Conservation (phyloP, 1,140 invertebrate species). For the Aphelinus atriplicis region DNA sequence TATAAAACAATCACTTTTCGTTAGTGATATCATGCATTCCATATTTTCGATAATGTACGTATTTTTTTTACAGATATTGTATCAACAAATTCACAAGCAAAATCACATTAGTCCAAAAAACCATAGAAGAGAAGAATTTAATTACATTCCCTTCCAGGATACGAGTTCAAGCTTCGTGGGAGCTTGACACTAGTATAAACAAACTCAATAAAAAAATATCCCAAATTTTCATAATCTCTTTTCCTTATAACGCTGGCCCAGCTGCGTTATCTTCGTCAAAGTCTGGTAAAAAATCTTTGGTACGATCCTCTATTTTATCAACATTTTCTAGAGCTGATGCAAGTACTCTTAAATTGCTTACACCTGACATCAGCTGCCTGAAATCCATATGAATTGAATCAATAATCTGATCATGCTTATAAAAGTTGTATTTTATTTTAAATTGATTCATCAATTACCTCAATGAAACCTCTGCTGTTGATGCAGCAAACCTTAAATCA, state of each 20-base stretch:
- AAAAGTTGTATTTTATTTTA: neutral
- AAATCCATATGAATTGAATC: conserved; percentile 40
- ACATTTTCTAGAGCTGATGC: conserved; percentile 69
- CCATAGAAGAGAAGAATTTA: conserved; percentile 19
- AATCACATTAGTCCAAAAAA: conserved; percentile 28
- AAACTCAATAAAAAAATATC: conserved; percentile 39
- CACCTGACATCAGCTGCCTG: conserved; percentile 74
- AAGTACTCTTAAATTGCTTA: conserved; percentile 73
- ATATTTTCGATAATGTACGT: neutral
- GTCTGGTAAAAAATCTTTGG: conserved; percentile 66
- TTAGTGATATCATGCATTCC: conserved; percentile 14
- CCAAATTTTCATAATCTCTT: conserved; percentile 22
- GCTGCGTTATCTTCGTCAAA: conserved; percentile 65
- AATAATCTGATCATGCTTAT: conserved; percentile 4
- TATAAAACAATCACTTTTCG: conserved; percentile 33
- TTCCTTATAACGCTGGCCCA: conserved; percentile 61
- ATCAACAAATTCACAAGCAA: conserved; percentile 22
- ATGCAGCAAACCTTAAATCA: conserved; percentile 71
- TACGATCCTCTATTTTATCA: conserved; percentile 68
- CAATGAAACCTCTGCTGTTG: conserved; percentile 72
- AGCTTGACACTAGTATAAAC: conserved; percentile 19
- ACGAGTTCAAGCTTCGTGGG: conserved; percentile 32
- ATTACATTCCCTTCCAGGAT: conserved; percentile 21
- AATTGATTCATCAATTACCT: conserved; percentile 61
- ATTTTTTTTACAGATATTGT: conserved; percentile 7